phyloP scores from a whole-genome alignment of 2,888 invertebrate genomes.

The Synergus gifuensis region DNA sequence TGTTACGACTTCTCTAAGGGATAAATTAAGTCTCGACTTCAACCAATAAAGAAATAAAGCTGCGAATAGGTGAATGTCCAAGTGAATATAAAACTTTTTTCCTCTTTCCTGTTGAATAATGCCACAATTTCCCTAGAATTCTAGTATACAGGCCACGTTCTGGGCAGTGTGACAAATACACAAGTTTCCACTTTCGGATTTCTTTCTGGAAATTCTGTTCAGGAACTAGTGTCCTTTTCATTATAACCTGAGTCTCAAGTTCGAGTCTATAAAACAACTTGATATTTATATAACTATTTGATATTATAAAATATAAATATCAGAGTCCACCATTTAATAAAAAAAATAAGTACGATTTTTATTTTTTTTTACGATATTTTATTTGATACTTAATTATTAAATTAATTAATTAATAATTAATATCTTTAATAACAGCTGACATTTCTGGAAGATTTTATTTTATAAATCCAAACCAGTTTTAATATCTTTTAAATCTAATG shows the following conservation, averaged over 20 bases:
- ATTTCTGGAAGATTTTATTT: too few relatives aligned
- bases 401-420: too few relatives aligned
- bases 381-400: too few relatives aligned
- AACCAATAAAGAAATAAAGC: neutral
- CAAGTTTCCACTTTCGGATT: conserved; percentile 33
- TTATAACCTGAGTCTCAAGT: conserved; percentile 1
- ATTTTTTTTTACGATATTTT: too few relatives aligned
- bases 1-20: neutral
- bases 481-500: too few relatives aligned
- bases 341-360: too few relatives aligned
- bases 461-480: too few relatives aligned
- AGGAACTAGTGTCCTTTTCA: conserved; percentile 20
- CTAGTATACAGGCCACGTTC: conserved; percentile 24
- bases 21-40: neutral
- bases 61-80: conserved; percentile 3
- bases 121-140: neutral
- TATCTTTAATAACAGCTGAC: too few relatives aligned
- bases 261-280: conserved; percentile 5
- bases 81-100: conserved; percentile 5
- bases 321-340: too few relatives aligned
- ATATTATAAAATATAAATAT: too few relatives aligned
- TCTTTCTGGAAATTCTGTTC: conserved; percentile 17
- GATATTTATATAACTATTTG: conserved; percentile 3
- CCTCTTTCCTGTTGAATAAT: conserved; percentile 12
- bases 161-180: conserved; percentile 3